Evolutionary conservation across 2,113 vertebrate genomes (phyloP).

Genomic region (Perca fluviatilis): DNA sequence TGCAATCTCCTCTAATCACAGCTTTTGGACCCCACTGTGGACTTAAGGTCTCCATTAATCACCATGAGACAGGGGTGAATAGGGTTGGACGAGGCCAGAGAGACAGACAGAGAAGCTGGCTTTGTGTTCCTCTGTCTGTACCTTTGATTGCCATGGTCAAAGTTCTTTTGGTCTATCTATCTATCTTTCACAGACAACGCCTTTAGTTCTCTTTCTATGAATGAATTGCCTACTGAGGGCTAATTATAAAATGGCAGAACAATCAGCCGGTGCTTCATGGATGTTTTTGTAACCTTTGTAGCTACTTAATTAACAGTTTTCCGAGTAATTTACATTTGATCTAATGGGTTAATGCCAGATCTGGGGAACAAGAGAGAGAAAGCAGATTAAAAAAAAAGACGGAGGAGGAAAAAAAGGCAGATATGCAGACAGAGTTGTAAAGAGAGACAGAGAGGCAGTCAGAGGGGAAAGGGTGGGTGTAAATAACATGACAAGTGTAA

Average conservation of each 20-base stretch:
- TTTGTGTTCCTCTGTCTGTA: not conserved
- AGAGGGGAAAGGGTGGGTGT: conserved; percentile 44
- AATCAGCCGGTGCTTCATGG: not conserved
- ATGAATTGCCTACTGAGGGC: not conserved
- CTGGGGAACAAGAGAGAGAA: not conserved
- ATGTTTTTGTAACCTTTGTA: conserved; percentile 22
- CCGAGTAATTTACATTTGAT: conserved; percentile 5
- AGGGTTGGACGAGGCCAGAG: not conserved
- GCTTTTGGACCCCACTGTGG: conserved; percentile 46
- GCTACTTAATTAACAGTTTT: conserved; percentile 18
- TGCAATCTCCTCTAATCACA: conserved; percentile 61
- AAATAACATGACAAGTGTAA: conserved; percentile 66
- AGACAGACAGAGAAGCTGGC: conserved; percentile 9
- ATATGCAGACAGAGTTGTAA: not conserved
- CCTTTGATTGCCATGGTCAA: conserved; percentile 23
- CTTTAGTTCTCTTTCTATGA: not conserved
- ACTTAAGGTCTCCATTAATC: conserved; percentile 66
- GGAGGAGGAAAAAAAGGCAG: not conserved
- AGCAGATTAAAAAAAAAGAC: not conserved
- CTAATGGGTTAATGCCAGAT: not conserved
- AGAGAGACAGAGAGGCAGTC: conserved; percentile 31
- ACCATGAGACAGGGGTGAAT: conserved; percentile 39
- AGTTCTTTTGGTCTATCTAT: not conserved
- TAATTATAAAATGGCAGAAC: conserved; percentile 2
- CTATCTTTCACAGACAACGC: not conserved